Evolutionary conservation across 2,113 vertebrate species (phyloP).

Genomic region (Beaufortia kweichowensis): DNA sequence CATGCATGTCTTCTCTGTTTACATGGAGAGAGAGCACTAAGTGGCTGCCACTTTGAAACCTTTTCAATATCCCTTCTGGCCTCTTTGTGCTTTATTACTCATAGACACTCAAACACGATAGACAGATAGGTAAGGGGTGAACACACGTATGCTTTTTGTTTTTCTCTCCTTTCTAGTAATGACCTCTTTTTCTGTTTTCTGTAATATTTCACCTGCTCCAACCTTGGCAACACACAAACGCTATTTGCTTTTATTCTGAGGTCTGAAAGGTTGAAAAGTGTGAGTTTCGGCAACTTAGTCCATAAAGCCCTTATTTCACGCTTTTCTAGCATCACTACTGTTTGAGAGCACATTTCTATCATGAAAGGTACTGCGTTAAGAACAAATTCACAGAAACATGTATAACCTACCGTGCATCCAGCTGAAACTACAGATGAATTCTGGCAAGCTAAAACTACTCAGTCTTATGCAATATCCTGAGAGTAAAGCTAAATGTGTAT

Average conservation of each 20-base stretch:
- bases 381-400: constrained; percentile 16
- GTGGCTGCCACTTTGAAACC: constrained; percentile 19
- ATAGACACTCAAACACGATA: neutral
- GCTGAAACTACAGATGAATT: neutral
- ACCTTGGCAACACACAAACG: neutral
- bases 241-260: neutral
- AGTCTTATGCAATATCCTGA: neutral
- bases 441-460: constrained; percentile 10
- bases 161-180: neutral
- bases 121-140: neutral
- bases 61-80: constrained; percentile 26
- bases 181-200: neutral
- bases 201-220: neutral
- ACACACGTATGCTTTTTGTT: neutral
- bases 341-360: neutral
- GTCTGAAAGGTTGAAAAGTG: constrained; percentile 17
- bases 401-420: constrained; percentile 15
- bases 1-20: neutral
- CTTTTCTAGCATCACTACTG: neutral
- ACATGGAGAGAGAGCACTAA: neutral
- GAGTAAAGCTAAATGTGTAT: neutral
- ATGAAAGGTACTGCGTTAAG: neutral
- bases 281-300: neutral
- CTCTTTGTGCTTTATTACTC: constrained; percentile 7
- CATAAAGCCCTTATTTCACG: neutral